These are phyloP conservation scores for Bombyx huttoni DNA, from an alignment of 2,888 invertebrate genomes.

Conservation along the genomic window DNA sequence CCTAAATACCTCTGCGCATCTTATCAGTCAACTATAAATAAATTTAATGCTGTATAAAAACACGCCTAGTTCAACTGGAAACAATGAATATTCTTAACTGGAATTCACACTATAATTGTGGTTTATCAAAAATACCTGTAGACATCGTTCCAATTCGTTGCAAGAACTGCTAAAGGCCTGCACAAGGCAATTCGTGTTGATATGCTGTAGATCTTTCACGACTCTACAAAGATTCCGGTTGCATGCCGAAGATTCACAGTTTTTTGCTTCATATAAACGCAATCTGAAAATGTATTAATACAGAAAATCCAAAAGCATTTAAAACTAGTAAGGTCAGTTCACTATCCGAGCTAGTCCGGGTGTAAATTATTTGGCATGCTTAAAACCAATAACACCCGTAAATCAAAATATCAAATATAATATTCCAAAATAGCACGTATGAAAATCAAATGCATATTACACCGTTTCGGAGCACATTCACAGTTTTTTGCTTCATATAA, in stretches of 20 bases:
- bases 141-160: constrained; percentile 41
- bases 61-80: no score
- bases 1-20: no score
- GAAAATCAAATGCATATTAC: not conserved
- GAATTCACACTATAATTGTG: no score
- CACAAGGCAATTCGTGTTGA: constrained; percentile 52
- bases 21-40: no score
- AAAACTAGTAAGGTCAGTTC: no score
- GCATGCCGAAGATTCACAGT: constrained; percentile 15
- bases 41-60: no score
- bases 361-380: not conserved
- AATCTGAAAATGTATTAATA: constrained; percentile 33
- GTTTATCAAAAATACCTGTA: constrained; percentile 34
- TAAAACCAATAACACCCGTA: not conserved
- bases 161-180: constrained; percentile 42
- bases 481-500: constrained; percentile 36
- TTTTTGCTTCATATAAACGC: constrained; percentile 41
- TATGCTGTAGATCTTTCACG: constrained; percentile 45
- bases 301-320: no score
- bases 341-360: no score
- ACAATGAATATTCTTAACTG: no score
- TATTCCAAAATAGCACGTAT: not conserved
- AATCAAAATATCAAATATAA: no score
- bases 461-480: constrained; percentile 15
- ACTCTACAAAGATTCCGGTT: constrained; percentile 36